A percentile compares a stretch with the other conserved stretches of the same genome.
Conservation (phyloP, 2,888 invertebrate species). For the Zelleria hepariella region DNA sequence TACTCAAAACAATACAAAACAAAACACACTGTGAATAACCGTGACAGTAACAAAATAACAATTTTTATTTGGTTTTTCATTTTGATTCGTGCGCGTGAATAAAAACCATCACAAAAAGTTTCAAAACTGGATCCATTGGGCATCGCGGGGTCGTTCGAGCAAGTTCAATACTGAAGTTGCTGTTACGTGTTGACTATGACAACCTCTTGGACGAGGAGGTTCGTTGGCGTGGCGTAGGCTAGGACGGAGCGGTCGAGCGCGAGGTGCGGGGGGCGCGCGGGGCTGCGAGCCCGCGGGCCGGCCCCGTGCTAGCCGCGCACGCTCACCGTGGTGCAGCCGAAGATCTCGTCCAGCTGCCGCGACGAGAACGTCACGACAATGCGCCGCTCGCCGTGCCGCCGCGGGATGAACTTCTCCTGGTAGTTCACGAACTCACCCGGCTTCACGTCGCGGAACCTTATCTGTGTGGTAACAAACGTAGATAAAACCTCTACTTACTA, state of each 20-base stretch:
- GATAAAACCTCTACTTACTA: not conserved
- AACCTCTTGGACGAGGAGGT: slow-evolving; percentile 56
- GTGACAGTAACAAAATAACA: slow-evolving; percentile 19
- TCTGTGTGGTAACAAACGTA: slow-evolving; percentile 25
- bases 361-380: slow-evolving; percentile 78
- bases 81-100: slow-evolving; percentile 45
- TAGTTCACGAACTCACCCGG: slow-evolving; percentile 75
- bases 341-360: slow-evolving; percentile 75
- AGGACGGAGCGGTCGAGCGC: slow-evolving; percentile 51
- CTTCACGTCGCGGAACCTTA: slow-evolving; percentile 73
- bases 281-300: slow-evolving; percentile 48
- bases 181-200: slow-evolving; percentile 27
- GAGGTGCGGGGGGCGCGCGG: slow-evolving; percentile 46
- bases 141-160: not conserved
- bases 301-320: slow-evolving; percentile 67
- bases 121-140: slow-evolving; percentile 7
- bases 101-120: slow-evolving; percentile 14
- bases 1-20: slow-evolving; percentile 20
- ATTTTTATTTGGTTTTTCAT: slow-evolving; percentile 34
- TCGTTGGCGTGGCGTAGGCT: slow-evolving; percentile 44
- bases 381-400: slow-evolving; percentile 72
- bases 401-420: slow-evolving; percentile 73
- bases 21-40: slow-evolving; percentile 32
- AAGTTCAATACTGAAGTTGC: not conserved
- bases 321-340: slow-evolving; percentile 69